These are phyloP conservation scores for Actinemys pallida DNA, from an alignment of 2,113 vertebrate species.

Conservation along the genomic window DNA sequence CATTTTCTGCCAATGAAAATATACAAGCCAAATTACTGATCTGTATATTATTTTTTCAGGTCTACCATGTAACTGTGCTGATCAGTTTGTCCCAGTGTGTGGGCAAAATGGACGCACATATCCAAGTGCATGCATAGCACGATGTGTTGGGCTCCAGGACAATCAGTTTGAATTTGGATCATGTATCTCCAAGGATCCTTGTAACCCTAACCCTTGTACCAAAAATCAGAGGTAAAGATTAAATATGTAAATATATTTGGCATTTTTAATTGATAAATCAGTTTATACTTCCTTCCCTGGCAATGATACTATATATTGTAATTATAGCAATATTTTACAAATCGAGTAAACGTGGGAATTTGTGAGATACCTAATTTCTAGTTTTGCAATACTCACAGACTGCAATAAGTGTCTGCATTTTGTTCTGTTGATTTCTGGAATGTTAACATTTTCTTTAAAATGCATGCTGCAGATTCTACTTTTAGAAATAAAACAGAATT, in stretches of 20 bases:
- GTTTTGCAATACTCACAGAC: background rate
- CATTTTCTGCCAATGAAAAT: background rate
- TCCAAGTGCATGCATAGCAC: constrained; percentile 94
- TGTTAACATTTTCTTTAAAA: background rate
- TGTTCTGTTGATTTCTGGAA: background rate
- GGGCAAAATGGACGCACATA: constrained; percentile 95
- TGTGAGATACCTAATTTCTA: background rate
- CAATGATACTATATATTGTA: background rate
- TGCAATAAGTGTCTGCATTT: background rate
- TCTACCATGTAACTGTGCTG: constrained; percentile 93
- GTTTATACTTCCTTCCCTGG: background rate
- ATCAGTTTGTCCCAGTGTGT: constrained; percentile 95
- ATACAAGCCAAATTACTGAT: background rate
- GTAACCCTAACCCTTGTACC: constrained; percentile 87
- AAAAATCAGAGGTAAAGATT: constrained; percentile 90
- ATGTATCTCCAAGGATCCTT: constrained; percentile 89
- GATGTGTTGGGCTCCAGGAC: constrained; percentile 93
- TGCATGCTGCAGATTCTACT: background rate
- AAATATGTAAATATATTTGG: background rate
- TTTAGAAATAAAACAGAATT: background rate
- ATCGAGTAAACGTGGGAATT: background rate
- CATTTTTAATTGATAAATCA: background rate
- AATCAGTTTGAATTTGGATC: constrained; percentile 92
- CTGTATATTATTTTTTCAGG: constrained; percentile 77
- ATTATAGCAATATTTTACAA: background rate